phyloP scores from a whole-genome alignment of 2,113 vertebrate genomes.

The Actenoides hombroni region DNA sequence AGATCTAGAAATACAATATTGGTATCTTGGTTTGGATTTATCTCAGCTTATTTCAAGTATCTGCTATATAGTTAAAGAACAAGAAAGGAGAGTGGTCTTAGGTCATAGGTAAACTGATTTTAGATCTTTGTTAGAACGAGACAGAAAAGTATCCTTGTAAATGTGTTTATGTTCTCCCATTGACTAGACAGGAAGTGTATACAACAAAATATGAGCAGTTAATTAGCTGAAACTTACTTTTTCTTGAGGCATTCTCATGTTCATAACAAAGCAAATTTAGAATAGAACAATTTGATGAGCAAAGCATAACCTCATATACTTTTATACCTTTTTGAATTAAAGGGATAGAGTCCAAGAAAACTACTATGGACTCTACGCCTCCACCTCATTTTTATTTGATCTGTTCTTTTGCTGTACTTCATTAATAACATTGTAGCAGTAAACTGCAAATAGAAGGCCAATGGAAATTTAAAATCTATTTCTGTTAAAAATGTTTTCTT shows the following conservation, averaged over 20 bases:
- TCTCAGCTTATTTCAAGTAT: background rate
- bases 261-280: background rate
- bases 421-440: background rate
- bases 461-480: background rate
- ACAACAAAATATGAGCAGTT: background rate
- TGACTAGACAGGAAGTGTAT: background rate
- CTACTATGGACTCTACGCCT: fast-evolving
- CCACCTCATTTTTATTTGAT: background rate
- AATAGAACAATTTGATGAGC: background rate
- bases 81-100: background rate
- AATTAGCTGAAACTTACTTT: background rate
- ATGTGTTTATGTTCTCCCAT: background rate
- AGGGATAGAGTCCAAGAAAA: background rate
- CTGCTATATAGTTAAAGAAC: background rate
- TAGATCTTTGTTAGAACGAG: background rate
- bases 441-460: background rate
- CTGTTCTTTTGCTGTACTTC: background rate
- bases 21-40: background rate
- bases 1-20: background rate
- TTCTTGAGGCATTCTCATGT: background rate
- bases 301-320: background rate
- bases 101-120: background rate
- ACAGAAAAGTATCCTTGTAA: background rate
- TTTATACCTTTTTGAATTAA: background rate
- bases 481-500: background rate